Conservation (phyloP, 2,797 vertebrate species). For the Sebastes vulpes region DNA sequence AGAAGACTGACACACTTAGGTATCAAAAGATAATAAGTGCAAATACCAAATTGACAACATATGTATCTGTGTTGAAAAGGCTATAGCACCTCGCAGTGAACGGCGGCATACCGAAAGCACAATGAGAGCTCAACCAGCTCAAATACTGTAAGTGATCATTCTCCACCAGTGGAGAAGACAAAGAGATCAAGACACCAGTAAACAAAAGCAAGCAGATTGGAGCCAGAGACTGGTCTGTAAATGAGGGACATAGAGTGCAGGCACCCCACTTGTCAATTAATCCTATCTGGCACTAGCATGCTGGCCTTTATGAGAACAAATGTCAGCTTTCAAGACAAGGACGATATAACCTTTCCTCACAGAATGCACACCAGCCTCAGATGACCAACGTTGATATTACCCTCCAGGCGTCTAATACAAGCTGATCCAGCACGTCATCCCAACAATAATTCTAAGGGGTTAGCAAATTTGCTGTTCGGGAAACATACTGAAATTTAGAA, state of each 20-base stretch:
- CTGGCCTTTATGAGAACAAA: slow-evolving; percentile 86
- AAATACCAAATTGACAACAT: background rate
- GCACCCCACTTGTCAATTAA: slow-evolving; percentile 78
- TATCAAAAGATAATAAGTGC: background rate
- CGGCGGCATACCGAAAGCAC: background rate
- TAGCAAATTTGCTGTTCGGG: background rate
- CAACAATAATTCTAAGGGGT: slow-evolving; percentile 21
- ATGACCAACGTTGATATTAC: slow-evolving; percentile 50
- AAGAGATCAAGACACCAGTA: slow-evolving; percentile 17
- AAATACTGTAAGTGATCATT: background rate
- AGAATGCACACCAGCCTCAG: slow-evolving; percentile 55
- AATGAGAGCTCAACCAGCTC: background rate
- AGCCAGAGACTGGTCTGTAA: slow-evolving; percentile 34
- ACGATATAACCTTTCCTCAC: slow-evolving; percentile 83
- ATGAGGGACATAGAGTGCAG: slow-evolving; percentile 44
- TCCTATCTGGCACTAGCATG: slow-evolving; percentile 77
- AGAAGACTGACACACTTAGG: background rate
- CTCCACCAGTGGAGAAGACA: background rate
- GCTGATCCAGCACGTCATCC: slow-evolving; percentile 19
- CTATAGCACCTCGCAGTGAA: background rate
- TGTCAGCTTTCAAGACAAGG: slow-evolving; percentile 85
- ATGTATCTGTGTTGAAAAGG: background rate
- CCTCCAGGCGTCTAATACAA: slow-evolving; percentile 33
- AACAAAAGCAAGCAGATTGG: slow-evolving; percentile 32
- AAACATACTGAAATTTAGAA: background rate